These are phyloP conservation scores for Orgyia antiqua DNA, from an alignment of 2,888 invertebrate species.

Conservation along the genomic window DNA sequence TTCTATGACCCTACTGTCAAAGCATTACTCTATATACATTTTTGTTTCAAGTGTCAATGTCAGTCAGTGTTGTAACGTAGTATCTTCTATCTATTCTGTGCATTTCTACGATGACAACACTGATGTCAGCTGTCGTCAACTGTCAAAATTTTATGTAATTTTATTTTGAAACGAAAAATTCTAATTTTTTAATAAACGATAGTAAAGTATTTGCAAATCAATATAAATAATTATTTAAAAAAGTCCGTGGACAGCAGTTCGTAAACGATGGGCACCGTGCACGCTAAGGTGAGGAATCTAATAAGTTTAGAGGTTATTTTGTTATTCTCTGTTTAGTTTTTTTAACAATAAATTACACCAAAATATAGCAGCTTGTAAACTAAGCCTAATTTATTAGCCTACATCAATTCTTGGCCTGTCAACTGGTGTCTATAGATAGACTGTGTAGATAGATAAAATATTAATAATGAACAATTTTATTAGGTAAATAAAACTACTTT, in stretches of 20 bases:
- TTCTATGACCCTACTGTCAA: too few relatives aligned
- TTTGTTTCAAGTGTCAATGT: neutral
- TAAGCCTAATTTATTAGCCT: too few relatives aligned
- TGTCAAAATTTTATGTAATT: slow-evolving; percentile 45
- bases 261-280: slow-evolving; percentile 1
- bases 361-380: too few relatives aligned
- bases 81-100: too few relatives aligned
- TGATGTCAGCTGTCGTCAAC: neutral
- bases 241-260: neutral
- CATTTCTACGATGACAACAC: too few relatives aligned
- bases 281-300: neutral
- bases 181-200: slow-evolving; percentile 24
- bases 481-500: too few relatives aligned
- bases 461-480: too few relatives aligned
- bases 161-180: slow-evolving; percentile 40
- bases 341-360: neutral
- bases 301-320: neutral
- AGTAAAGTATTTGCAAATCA: neutral
- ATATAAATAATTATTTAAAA: too few relatives aligned
- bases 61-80: neutral
- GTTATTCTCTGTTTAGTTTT: neutral
- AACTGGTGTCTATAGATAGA: too few relatives aligned
- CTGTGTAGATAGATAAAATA: too few relatives aligned
- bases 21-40: too few relatives aligned
- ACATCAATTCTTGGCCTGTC: too few relatives aligned